Conservation (phyloP, 2,888 invertebrate species). For the Argyra leucocephala region DNA sequence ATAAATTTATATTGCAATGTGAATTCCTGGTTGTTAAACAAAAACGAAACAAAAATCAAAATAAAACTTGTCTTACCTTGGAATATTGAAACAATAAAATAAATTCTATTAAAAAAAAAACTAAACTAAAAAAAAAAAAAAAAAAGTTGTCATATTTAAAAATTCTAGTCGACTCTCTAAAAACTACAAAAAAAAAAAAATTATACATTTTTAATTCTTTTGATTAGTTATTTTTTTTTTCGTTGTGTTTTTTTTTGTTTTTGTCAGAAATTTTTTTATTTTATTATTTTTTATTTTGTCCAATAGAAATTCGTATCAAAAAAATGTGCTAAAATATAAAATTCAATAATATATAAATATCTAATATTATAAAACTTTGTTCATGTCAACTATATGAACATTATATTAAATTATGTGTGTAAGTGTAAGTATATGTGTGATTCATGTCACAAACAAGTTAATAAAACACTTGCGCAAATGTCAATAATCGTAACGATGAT, state of each 20-base stretch:
- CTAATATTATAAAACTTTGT: background rate
- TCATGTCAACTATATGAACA: background rate
- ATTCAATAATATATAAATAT: background rate
- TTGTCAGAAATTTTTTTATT: background rate
- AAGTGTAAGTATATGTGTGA: too few species aligned
- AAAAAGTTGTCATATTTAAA: background rate
- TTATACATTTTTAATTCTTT: too few species aligned
- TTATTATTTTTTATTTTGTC: background rate
- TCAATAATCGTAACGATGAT: too few species aligned
- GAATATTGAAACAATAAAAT: background rate
- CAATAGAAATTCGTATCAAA: background rate
- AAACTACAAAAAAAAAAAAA: too few species aligned
- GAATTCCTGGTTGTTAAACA: conserved; percentile 1
- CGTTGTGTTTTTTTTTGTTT: background rate
- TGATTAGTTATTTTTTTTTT: too few species aligned
- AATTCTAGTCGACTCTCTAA: background rate
- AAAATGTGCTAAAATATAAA: background rate
- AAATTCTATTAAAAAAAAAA: background rate
- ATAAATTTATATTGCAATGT: background rate
- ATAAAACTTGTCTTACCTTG: conserved; percentile 1
- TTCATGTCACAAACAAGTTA: too few species aligned
- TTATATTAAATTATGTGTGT: too few species aligned
- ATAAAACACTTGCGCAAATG: too few species aligned
- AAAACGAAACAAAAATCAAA: background rate
- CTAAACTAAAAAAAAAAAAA: background rate